Evolutionary conservation across 2,797 vertebrate species (phyloP).

Genomic region (Myripristis jacobus): DNA sequence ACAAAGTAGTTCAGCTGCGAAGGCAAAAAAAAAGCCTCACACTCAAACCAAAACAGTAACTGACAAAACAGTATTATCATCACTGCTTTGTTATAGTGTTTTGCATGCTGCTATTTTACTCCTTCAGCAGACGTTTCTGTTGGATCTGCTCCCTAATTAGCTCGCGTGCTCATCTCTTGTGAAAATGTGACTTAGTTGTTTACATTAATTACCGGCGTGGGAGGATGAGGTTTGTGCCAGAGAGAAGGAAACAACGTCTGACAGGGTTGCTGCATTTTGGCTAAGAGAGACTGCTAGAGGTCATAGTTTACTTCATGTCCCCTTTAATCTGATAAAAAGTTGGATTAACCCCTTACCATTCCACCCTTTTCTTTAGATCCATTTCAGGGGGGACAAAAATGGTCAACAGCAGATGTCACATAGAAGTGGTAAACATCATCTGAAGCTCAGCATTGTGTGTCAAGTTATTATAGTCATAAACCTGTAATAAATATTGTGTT

Average conservation of each 20-base stretch:
- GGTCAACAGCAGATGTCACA: too few relatives aligned
- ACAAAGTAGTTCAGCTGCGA: too few relatives aligned
- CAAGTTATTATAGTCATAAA: too few relatives aligned
- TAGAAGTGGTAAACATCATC: too few relatives aligned
- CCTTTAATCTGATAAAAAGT: constrained; percentile 19
- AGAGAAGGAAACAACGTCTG: constrained; percentile 14
- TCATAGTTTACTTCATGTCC: constrained; percentile 16
- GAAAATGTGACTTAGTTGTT: constrained; percentile 29
- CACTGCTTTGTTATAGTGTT: background rate
- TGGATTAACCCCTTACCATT: too few relatives aligned
- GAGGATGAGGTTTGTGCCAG: constrained; percentile 13
- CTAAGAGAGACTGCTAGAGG: constrained; percentile 30
- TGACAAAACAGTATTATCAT: constrained; percentile 6
- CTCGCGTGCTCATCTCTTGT: background rate
- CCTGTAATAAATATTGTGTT: too few relatives aligned
- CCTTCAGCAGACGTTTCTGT: too few relatives aligned
- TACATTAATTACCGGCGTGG: constrained; percentile 39
- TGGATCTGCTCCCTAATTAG: background rate
- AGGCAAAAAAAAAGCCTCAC: background rate
- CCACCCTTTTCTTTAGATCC: too few relatives aligned
- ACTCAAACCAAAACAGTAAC: background rate
- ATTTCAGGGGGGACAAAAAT: too few relatives aligned
- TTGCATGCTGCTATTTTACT: background rate
- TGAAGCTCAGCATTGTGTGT: too few relatives aligned
- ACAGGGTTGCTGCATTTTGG: constrained; percentile 31